phyloP scores from a whole-genome alignment of 2,888 invertebrate species.

The Incurvaria masculella region DNA sequence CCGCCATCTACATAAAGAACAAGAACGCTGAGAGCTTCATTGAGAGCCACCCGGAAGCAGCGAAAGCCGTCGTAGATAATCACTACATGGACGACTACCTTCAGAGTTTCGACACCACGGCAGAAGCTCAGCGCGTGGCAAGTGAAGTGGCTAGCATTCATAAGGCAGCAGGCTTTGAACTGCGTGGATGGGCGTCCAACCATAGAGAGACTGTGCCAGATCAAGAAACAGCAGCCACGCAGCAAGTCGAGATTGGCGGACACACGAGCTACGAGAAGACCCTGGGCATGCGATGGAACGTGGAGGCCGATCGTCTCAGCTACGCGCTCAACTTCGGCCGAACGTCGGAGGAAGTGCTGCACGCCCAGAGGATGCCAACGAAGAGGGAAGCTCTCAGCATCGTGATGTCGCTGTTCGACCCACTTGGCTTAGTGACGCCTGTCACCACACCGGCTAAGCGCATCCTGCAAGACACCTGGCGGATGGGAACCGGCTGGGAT shows the following conservation, averaged over 20 bases:
- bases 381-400: conserved; percentile 18
- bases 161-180: conserved; percentile 5
- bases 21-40: neutral
- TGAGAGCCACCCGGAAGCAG: conserved; percentile 7
- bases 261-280: conserved; percentile 10
- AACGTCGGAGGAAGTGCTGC: conserved; percentile 10
- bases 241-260: conserved; percentile 2
- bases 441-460: conserved; percentile 10
- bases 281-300: conserved; percentile 17
- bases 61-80: too few species aligned
- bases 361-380: conserved; percentile 13
- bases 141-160: conserved; percentile 5
- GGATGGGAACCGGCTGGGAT: neutral
- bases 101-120: conserved; percentile 15
- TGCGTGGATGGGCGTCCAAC: conserved; percentile 8
- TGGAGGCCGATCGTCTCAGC: conserved; percentile 11
- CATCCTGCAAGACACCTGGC: neutral
- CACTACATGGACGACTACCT: conserved; percentile 17
- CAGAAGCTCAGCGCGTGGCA: conserved; percentile 12
- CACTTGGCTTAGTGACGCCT: conserved; percentile 18
- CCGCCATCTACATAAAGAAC: neutral
- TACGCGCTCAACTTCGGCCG: conserved; percentile 13
- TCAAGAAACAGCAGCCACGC: too few species aligned
- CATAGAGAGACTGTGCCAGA: neutral
- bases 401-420: conserved; percentile 21